Base-by-base conservation (phyloP, 2,888 invertebrate species). In the Rhagophthalmus giganteus region DNA sequence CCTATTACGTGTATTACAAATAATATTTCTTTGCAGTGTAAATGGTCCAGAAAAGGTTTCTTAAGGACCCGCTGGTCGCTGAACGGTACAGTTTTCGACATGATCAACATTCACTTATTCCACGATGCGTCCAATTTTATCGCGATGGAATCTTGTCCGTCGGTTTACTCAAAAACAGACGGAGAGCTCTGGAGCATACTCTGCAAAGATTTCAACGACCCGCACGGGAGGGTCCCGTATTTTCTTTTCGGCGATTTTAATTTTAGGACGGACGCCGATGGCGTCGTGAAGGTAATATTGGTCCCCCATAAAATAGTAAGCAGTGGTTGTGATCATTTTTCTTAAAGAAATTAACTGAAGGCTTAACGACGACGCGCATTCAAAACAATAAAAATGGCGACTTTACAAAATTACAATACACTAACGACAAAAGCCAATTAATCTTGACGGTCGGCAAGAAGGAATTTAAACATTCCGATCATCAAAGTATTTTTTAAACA, bases 241-340 rank as follows among this genome's bases (percentile, higher is more conserved):
- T 95, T 96, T 78, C 82, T 97, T 57, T 99, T 98, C 78, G 99
- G 99, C n/a, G 99, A 99, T 79, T 97, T 98, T 77, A 99, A 99
- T 81, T 99, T 99, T 77, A 82, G 99, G 54, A 86, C 96, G 40
- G 94, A 99, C 74, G 90, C 93, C 1, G 85, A 88, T 52, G 87
- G 87, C 42, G 92, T 97, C 37, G 86, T 97, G 32, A 89, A 90
- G 82, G 92, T 90, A 74, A 68, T 57, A 61, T n/a, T n/a, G n/a
- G n/a, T n/a, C n/a, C n/a, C n/a, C n/a, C n/a, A n/a, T 31, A 5
- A 12, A 9, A 31, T 3, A 6, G 30, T 31, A 5, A 12, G 10
- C 8, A 31, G 4, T 4, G 10, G 2, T 9, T 5, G 12, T 13
- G 10, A 4, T 13, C n/a, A n/a, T n/a, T n/a, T n/a, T n/a, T n/a